phyloP scores from a whole-genome alignment of 92 coral and sea anemone genomes.

The Galaxea fascicularis region DNA sequence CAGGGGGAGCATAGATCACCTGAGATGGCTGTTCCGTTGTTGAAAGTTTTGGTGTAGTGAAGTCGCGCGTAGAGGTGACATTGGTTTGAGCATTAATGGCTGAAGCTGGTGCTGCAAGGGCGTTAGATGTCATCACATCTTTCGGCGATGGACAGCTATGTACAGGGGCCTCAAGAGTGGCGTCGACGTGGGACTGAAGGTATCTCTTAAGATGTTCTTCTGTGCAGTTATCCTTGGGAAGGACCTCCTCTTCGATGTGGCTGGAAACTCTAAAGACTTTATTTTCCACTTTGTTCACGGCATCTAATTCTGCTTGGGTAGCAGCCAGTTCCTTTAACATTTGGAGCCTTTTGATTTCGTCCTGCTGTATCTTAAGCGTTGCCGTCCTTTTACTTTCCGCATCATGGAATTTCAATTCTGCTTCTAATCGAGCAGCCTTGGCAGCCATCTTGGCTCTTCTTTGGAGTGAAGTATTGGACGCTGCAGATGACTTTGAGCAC shows the following conservation, averaged over 20 bases:
- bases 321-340: background rate
- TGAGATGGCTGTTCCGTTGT: background rate
- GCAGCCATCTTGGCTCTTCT: too few relatives aligned
- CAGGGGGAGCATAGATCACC: background rate
- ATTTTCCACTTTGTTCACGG: background rate
- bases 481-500: too few relatives aligned
- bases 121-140: too few relatives aligned
- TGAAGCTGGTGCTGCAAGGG: too few relatives aligned
- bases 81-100: background rate
- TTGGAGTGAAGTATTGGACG: too few relatives aligned
- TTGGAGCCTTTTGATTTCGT: background rate
- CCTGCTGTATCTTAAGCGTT: too few relatives aligned
- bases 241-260: background rate
- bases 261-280: background rate
- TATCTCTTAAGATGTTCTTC: background rate
- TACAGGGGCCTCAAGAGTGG: too few relatives aligned
- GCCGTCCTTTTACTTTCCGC: too few relatives aligned
- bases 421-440: too few relatives aligned
- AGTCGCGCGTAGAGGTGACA: background rate
- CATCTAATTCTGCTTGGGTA: background rate
- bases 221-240: background rate
- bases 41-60: background rate
- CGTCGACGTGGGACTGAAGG: background rate
- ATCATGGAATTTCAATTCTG: too few relatives aligned
- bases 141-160: too few relatives aligned